Base-by-base conservation (phyloP, 2,113 vertebrate species). In the Lampris megalopsis region DNA sequence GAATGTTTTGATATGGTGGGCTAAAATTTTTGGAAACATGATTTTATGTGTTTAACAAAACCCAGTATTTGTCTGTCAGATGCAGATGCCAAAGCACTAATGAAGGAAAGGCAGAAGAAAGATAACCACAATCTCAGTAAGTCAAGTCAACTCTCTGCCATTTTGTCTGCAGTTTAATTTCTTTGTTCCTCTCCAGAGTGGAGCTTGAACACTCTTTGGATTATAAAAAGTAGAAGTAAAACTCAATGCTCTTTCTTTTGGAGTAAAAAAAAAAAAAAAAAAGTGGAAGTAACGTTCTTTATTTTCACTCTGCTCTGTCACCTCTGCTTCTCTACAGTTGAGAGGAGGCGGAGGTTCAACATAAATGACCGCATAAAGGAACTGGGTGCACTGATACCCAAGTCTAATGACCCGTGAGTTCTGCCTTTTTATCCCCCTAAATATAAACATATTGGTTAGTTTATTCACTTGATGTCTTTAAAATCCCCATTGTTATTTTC, bases 281-380 rank as follows among this genome's bases (percentile, higher is more conserved):
- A 58, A 24, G 11, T 36, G 49, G 49, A 52, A 52, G 49, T 52
- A 13, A 4, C 9, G 9, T 48, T 48, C 9, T 48, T 4, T 48
- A 48, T 9, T 48, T 3, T 9, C 6, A 57, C 1, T 64, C 9
- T 54, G 1, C 9, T 45, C 42, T 5, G 2, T 58, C 3, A 0
- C 70, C 59, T 5, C 7, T 37, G 2, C 43, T 56, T 53, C 13
- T 66, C 8, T 80, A 6, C 88, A 98, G 96, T 98, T 73, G 97
- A 98, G 84, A 94, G 97, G 62, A 94, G 97, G 83, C 90, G 97
- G 50, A 94, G 97, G 73, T 98, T 97, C 91, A 98, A 98, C 92
- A 98, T 98, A 74, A 97, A 97, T 3, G 97, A 98, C 86, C 94
- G 97, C 42, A 97, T 98, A 91, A 98, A 98, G 82, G 97, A 98